These are phyloP conservation scores for Mystacornis crossleyi DNA, from an alignment of 2,113 vertebrate species.

Conservation along the genomic window DNA sequence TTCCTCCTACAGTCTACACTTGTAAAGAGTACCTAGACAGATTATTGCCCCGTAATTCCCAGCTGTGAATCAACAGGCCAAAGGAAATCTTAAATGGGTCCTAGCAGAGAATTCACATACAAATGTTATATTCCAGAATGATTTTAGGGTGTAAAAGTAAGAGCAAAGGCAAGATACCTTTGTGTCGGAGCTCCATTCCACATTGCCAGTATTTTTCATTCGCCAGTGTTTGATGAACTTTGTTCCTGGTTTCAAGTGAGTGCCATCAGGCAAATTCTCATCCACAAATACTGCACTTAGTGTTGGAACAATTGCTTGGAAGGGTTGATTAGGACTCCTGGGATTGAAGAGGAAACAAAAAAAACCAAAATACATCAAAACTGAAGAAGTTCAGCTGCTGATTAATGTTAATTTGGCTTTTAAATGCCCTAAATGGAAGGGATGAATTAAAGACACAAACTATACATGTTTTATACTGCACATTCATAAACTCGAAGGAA, in stretches of 20 bases:
- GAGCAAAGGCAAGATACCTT: conserved; percentile 73
- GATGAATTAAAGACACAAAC: background rate
- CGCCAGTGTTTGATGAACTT: conserved; percentile 98
- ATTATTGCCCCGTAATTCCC: background rate
- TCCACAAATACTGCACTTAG: conserved; percentile 96
- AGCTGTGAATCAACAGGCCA: background rate
- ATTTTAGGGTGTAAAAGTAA: background rate
- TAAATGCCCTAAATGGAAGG: background rate
- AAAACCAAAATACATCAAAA: background rate
- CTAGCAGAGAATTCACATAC: background rate
- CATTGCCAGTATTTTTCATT: conserved; percentile 94
- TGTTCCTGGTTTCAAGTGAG: conserved; percentile 89
- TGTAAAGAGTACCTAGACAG: background rate
- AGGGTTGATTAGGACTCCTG: conserved; percentile 85
- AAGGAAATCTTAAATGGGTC: background rate
- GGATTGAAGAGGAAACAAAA: background rate
- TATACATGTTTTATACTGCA: background rate
- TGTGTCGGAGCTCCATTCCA: conserved; percentile 93
- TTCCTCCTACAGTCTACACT: background rate
- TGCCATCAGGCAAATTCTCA: conserved; percentile 98
- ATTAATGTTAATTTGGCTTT: background rate
- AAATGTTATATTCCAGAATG: background rate
- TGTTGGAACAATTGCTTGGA: conserved; percentile 87
- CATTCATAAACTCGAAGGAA: background rate
- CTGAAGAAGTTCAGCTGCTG: background rate